Base-by-base conservation (phyloP, 1,140 invertebrate genomes). In the Brachionus asplanchnoidis region DNA sequence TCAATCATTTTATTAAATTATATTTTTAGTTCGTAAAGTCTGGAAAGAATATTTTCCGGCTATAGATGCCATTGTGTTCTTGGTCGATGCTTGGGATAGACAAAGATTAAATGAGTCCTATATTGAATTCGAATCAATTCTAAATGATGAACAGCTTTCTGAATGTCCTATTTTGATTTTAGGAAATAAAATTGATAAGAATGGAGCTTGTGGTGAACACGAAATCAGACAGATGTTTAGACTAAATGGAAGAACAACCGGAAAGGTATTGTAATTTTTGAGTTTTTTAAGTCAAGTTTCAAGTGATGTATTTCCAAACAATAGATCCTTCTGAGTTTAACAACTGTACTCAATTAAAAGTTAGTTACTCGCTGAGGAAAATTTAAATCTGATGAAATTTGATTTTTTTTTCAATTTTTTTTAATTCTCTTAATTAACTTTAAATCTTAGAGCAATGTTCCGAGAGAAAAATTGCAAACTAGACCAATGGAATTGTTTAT, bases 11-110 rank as follows among this genome's bases (percentile, higher is more conserved):
- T 6, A 28, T 80, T 11, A 11, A 60, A n/a, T 80, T 65, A 23
- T 36, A 26, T 36, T 65, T 23, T 40, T 11, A 84, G 95, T 97
- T 83, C 92, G 97, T 87, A 92, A 96, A 90, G 97, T 99, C 70
- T 99, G 98, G 98, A 98, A 97, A 90, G 96, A 98, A 91, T 99
- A 99, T 90, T 99, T 99, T 89, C 97, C 97, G 68, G 97, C 97
- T 73, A 97, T 99, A 20, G 97, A 99, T 92, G 97, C 97, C 46
- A 98, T 99, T 88, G 98, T 99, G 14, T 99, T 99, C 91, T 92
- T 99, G 85, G 94, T 99, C 86, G 98, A 99, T 91, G 95, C 95
- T 12, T 95, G 93, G 90, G 97, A 99, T 90, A 92, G 93, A 87
- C 92, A 92, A 73, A 92, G 97, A 87, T 94, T 99, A 89, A 90